These are phyloP conservation scores for Salvator merianae DNA, from an alignment of 2,113 vertebrate species.

Conservation along the genomic window DNA sequence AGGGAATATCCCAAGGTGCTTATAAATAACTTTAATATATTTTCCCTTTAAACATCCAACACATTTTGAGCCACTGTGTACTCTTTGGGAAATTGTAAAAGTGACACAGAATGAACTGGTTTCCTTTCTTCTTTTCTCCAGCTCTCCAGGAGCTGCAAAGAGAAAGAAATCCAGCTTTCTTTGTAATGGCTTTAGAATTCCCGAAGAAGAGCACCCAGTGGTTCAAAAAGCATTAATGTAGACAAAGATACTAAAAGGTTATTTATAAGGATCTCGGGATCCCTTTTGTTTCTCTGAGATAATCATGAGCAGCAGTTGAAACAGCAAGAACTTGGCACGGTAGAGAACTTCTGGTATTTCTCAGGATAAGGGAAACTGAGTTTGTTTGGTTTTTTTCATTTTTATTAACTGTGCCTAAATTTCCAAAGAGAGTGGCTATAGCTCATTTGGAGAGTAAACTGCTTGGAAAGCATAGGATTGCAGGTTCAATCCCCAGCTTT, in stretches of 20 bases:
- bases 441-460: too few species aligned
- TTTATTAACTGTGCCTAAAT: neutral
- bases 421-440: too few species aligned
- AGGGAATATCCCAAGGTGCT: neutral
- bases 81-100: neutral
- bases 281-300: neutral
- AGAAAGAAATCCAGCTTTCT: conserved; percentile 4
- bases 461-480: too few species aligned
- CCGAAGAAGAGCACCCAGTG: neutral
- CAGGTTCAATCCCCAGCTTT: too few species aligned
- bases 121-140: neutral
- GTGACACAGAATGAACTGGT: neutral
- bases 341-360: neutral
- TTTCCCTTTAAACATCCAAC: conserved; percentile 3
- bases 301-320: neutral
- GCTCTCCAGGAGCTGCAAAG: neutral
- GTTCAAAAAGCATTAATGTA: neutral
- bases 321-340: neutral
- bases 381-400: too few species aligned
- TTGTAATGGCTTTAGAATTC: neutral
- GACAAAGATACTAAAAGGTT: conserved; percentile 4
- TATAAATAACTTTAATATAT: conserved; percentile 7
- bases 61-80: neutral
- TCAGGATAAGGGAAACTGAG: neutral
- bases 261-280: neutral